These are phyloP conservation scores for Idaea straminata DNA, from an alignment of 2,888 invertebrate genomes.

Conservation along the genomic window DNA sequence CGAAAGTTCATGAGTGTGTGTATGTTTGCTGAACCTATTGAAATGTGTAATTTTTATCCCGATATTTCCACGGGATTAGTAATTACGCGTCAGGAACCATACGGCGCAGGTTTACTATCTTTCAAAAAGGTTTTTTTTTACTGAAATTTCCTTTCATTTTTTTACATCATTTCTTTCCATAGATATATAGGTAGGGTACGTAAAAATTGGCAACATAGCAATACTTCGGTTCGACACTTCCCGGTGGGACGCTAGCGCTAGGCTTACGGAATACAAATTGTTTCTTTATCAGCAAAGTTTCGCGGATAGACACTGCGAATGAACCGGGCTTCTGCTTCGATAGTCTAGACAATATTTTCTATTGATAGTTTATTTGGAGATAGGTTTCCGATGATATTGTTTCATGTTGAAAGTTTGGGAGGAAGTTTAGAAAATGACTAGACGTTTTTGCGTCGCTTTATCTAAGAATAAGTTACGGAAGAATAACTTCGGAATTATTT, in stretches of 20 bases:
- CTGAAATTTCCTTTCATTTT: not conserved
- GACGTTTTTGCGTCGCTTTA: too few species aligned
- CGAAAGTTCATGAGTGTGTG: too few species aligned
- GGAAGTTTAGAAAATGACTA: not conserved
- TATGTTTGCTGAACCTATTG: too few species aligned
- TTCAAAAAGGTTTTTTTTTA: too few species aligned
- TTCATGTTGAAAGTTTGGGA: not conserved
- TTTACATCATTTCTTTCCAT: not conserved
- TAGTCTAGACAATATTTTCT: slow-evolving; percentile 9
- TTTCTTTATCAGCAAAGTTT: slow-evolving; percentile 63
- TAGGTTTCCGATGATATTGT: slow-evolving; percentile 4
- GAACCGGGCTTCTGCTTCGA: slow-evolving; percentile 23
- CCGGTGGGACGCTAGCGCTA: slow-evolving; percentile 37
- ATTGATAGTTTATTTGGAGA: slow-evolving; percentile 1
- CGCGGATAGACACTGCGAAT: slow-evolving; percentile 34
- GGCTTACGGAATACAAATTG: slow-evolving; percentile 75
- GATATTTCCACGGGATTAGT: too few species aligned
- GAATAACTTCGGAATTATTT: too few species aligned
- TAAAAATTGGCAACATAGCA: slow-evolving; percentile 48
- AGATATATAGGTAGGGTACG: slow-evolving; percentile 19
- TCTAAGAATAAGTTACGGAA: too few species aligned
- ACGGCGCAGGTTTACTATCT: too few species aligned
- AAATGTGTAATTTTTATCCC: too few species aligned
- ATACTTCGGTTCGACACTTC: slow-evolving; percentile 56
- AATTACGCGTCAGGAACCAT: too few species aligned